phyloP scores from a whole-genome alignment of 2,888 invertebrate genomes.

The Tenthredo amoena region DNA sequence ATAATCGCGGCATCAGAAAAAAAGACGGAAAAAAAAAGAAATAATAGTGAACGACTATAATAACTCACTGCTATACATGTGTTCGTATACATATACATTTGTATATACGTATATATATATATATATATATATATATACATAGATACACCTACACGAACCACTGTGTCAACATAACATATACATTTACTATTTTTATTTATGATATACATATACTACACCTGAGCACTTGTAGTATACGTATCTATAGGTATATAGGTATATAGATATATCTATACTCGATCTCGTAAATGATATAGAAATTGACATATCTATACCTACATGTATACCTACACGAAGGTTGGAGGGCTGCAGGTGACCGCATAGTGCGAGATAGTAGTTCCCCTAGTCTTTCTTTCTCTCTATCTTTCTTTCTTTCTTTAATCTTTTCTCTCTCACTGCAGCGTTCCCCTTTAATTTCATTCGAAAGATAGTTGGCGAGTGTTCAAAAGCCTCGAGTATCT shows the following conservation, averaged over 20 bases:
- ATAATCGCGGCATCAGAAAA: not conserved
- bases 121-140: not conserved
- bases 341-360: slow-evolving; percentile 17
- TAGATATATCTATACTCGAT: not conserved
- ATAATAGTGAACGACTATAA: not conserved
- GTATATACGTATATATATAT: not conserved
- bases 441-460: slow-evolving; percentile 63
- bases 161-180: slow-evolving; percentile 6
- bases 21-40: not conserved
- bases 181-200: slow-evolving; percentile 13
- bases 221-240: not conserved
- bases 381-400: not conserved
- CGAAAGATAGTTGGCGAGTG: slow-evolving; percentile 63
- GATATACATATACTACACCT: not conserved
- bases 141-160: not conserved
- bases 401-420: not conserved
- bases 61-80: slow-evolving; percentile 2
- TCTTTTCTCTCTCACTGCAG: not conserved
- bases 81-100: not conserved
- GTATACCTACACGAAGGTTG: slow-evolving; percentile 10
- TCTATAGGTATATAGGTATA: not conserved
- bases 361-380: not conserved
- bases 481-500: slow-evolving; percentile 64
- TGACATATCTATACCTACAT: not conserved
- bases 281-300: slow-evolving; percentile 1